Evolutionary conservation across 2,888 invertebrate species (phyloP).

Genomic region (Boloria selene): DNA sequence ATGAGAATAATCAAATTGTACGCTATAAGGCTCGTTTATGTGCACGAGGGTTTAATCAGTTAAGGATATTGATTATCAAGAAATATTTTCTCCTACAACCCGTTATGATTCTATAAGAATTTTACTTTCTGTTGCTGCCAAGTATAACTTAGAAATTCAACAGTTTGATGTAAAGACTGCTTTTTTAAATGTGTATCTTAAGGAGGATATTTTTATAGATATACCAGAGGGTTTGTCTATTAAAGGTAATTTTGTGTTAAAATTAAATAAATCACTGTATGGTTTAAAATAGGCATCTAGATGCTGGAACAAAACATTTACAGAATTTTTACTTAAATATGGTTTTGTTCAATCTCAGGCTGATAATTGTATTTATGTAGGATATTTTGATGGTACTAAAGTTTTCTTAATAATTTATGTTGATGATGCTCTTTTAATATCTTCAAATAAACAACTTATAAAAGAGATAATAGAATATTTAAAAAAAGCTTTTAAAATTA

Average conservation of each 20-base stretch:
- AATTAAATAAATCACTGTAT: conserved; percentile 30
- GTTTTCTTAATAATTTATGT: conserved; percentile 46
- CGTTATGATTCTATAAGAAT: conserved; percentile 29
- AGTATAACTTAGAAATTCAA: conserved; percentile 20
- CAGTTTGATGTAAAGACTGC: too few relatives aligned
- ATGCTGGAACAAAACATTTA: conserved; percentile 15
- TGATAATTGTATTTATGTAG: conserved; percentile 44
- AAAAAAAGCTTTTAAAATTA: too few relatives aligned
- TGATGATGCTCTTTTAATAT: conserved; percentile 46
- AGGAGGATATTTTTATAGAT: conserved; percentile 20
- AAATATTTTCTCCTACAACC: conserved; percentile 22
- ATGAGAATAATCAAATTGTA: conserved; percentile 2
- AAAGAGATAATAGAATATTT: too few relatives aligned
- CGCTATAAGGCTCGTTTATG: conserved; percentile 26
- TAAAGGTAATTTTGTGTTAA: conserved; percentile 28
- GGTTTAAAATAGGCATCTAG: conserved; percentile 26
- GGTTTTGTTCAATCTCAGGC: conserved; percentile 33
- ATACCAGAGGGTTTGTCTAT: conserved; percentile 24
- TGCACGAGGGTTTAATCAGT: conserved; percentile 21
- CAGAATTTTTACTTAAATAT: background rate
- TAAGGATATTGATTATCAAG: conserved; percentile 17
- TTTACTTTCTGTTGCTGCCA: conserved; percentile 16
- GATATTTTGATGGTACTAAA: conserved; percentile 39
- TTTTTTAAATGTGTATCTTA: conserved; percentile 21
- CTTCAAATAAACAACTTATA: too few relatives aligned